Conservation (phyloP, 2,888 invertebrate species). For the Cactoblastis cactorum region DNA sequence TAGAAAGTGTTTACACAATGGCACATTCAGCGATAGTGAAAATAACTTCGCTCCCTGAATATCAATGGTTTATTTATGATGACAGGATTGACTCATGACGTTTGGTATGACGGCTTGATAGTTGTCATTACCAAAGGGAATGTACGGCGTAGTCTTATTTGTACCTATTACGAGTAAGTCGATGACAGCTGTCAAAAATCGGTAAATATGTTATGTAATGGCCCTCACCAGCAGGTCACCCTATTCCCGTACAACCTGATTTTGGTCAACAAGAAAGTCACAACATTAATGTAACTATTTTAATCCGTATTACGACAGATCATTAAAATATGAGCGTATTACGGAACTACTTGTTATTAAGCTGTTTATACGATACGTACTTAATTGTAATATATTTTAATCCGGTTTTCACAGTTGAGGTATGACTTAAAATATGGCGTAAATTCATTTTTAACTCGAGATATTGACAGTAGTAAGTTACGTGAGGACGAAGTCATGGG, state of each 20-base stretch:
- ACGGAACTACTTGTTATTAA: too few species aligned
- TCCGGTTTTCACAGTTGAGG: too few species aligned
- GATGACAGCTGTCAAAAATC: conserved; percentile 16
- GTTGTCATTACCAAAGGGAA: conserved; percentile 23
- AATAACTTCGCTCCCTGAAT: conserved; percentile 49
- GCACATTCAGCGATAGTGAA: conserved; percentile 74
- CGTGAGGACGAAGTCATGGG: too few species aligned
- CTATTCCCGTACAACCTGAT: not conserved
- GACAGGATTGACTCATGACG: conserved; percentile 29
- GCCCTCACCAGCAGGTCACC: conserved; percentile 1
- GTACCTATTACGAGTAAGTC: conserved; percentile 12
- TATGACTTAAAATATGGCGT: too few species aligned
- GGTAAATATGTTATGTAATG: conserved; percentile 13
- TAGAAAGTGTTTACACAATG: conserved; percentile 67
- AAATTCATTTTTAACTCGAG: too few species aligned
- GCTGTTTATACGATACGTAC: too few species aligned
- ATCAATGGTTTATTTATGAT: conserved; percentile 44
- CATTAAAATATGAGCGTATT: too few species aligned
- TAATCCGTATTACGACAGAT: too few species aligned
- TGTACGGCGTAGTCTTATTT: conserved; percentile 14
- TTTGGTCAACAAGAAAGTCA: conserved; percentile 7
- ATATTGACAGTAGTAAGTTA: too few species aligned
- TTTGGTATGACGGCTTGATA: conserved; percentile 32
- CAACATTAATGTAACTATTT: not conserved
- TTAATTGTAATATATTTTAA: too few species aligned